Evolutionary conservation across 2,888 invertebrate genomes (phyloP).

Genomic region (Bimastos eiseni): DNA sequence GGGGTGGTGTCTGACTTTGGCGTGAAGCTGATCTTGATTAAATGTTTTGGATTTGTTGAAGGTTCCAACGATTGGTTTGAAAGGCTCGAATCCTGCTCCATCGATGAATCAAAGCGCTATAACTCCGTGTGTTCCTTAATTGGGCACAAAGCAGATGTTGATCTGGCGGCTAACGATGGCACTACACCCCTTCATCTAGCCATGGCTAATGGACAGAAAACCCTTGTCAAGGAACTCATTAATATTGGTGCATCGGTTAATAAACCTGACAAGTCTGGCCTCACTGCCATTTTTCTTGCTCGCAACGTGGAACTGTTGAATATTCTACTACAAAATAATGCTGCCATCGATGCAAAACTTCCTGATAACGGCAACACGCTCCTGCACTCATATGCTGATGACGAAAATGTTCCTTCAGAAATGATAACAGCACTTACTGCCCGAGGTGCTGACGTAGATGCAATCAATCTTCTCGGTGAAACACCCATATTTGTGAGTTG

Average conservation of each 20-base stretch:
- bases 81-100: neutral
- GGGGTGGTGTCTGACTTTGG: neutral
- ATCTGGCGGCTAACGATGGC: neutral
- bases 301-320: neutral
- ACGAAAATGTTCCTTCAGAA: conserved; percentile 13
- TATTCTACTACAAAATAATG: neutral
- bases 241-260: neutral
- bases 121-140: neutral
- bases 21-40: neutral
- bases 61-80: neutral
- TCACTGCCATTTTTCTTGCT: neutral
- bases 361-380: neutral
- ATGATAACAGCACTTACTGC: neutral
- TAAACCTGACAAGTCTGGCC: neutral
- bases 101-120: neutral
- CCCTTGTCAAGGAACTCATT: neutral
- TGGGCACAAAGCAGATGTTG: neutral
- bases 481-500: neutral
- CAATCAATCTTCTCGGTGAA: neutral
- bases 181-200: neutral
- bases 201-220: neutral
- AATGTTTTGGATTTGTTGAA: neutral
- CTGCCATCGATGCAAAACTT: neutral
- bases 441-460: neutral
- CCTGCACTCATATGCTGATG: neutral